Percentiles rank a stretch among this genome's conserved stretches.
These are phyloP conservation scores for Porites lutea DNA, from an alignment of 64 coral and sea anemone genomes.

Conservation along the genomic window DNA sequence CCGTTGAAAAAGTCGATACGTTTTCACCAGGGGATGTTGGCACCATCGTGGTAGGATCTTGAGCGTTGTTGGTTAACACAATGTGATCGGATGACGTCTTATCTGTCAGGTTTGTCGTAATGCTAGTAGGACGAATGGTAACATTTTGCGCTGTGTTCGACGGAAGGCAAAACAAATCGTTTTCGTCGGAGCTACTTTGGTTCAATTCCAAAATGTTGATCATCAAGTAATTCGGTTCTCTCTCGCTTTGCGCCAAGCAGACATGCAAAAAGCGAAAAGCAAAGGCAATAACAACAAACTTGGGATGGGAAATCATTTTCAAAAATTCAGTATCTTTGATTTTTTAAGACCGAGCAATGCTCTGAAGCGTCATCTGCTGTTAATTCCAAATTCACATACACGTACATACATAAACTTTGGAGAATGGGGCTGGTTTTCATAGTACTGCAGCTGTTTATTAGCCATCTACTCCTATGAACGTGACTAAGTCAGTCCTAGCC, in stretches of 20 bases:
- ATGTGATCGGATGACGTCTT: neutral
- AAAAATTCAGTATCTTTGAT: neutral
- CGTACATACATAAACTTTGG: too few species aligned
- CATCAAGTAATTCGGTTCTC: neutral
- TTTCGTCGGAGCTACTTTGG: too few species aligned
- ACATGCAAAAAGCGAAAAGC: neutral
- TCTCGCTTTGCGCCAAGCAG: neutral
- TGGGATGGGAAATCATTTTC: neutral
- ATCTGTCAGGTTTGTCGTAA: neutral
- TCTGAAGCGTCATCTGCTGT: neutral
- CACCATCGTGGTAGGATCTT: neutral
- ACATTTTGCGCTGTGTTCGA: neutral
- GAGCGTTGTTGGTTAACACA: neutral
- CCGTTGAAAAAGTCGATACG: neutral
- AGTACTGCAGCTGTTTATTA: too few species aligned
- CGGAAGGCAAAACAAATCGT: neutral
- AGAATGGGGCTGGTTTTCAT: too few species aligned
- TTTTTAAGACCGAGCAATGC: neutral
- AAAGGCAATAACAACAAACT: neutral
- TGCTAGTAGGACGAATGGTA: neutral
- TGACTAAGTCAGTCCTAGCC: too few species aligned
- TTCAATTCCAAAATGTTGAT: neutral
- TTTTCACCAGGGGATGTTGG: neutral
- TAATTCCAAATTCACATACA: too few species aligned
- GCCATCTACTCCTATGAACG: too few species aligned